These are phyloP conservation scores for Scelioninae gen. 1 DNA, from an alignment of 2,888 invertebrate species.

Conservation along the genomic window DNA sequence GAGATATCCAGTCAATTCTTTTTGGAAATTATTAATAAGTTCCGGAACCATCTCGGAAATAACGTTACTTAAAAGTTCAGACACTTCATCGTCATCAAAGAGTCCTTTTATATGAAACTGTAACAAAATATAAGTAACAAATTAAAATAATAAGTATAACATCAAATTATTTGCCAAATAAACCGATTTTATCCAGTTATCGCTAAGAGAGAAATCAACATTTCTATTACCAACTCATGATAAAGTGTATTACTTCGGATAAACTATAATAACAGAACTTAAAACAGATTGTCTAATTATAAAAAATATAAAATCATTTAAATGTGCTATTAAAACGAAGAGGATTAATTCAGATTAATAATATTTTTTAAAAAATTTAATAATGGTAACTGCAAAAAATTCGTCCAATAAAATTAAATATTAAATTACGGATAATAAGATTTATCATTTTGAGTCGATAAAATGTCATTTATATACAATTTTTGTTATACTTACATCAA, in stretches of 20 bases:
- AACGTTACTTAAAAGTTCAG: not conserved
- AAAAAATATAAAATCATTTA: no score
- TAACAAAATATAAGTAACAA: not conserved
- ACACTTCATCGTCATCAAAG: not conserved
- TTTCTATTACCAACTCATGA: conserved; percentile 1
- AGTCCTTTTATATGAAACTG: conserved; percentile 8
- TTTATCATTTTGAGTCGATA: no score
- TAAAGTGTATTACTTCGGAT: not conserved
- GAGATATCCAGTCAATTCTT: not conserved
- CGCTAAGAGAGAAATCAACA: not conserved
- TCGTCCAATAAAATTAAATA: no score
- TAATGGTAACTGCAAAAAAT: no score
- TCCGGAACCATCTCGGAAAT: not conserved
- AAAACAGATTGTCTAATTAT: not conserved
- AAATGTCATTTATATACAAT: no score
- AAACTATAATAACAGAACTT: not conserved
- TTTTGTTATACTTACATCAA: not conserved
- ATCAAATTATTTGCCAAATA: not conserved
- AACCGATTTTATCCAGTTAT: not conserved
- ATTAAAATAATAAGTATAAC: not conserved
- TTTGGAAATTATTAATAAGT: not conserved
- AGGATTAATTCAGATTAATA: no score
- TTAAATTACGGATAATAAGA: no score
- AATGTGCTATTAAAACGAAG: no score
- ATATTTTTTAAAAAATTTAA: no score